A percentile compares a stretch with the other conserved stretches of the same genome.
Evolutionary conservation across 2,797 vertebrate species (phyloP).

Genomic region (Helarctos malayanus): DNA sequence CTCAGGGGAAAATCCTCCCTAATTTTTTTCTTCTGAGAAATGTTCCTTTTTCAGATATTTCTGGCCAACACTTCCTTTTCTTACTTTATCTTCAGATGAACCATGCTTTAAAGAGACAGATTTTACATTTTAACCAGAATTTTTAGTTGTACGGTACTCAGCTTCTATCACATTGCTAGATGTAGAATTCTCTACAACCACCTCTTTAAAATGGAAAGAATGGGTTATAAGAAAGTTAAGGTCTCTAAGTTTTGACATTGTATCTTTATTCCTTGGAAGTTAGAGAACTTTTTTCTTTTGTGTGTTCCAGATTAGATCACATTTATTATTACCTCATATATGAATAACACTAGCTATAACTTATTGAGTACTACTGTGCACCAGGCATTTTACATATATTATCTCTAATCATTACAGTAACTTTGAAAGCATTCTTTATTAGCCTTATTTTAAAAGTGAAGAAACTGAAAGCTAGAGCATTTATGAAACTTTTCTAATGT

Average conservation of each 20-base stretch:
- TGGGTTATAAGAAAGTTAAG: not conserved
- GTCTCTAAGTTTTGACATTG: not conserved
- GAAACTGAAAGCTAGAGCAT: not conserved
- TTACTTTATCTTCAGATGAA: conserved; percentile 4
- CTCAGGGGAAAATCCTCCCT: not conserved
- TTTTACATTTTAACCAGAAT: conserved; percentile 23
- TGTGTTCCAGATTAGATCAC: not conserved
- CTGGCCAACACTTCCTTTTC: not conserved
- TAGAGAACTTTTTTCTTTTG: not conserved
- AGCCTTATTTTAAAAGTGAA: conserved; percentile 39
- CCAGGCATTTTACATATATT: not conserved
- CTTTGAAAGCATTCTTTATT: conserved; percentile 9
- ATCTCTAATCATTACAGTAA: conserved; percentile 18
- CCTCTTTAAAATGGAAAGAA: not conserved
- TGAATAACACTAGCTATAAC: not conserved
- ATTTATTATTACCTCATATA: conserved; percentile 22
- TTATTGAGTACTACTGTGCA: not conserved
- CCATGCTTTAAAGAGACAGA: not conserved
- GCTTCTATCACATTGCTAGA: not conserved
- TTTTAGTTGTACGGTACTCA: not conserved
- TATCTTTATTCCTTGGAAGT: not conserved
- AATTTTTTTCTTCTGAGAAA: conserved; percentile 36
- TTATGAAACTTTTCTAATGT: conserved; percentile 37
- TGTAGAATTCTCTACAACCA: not conserved
- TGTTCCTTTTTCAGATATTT: not conserved